phyloP scores from a whole-genome alignment of 64 coral and sea anemone species.

The Dendrophyllia cribrosa region DNA sequence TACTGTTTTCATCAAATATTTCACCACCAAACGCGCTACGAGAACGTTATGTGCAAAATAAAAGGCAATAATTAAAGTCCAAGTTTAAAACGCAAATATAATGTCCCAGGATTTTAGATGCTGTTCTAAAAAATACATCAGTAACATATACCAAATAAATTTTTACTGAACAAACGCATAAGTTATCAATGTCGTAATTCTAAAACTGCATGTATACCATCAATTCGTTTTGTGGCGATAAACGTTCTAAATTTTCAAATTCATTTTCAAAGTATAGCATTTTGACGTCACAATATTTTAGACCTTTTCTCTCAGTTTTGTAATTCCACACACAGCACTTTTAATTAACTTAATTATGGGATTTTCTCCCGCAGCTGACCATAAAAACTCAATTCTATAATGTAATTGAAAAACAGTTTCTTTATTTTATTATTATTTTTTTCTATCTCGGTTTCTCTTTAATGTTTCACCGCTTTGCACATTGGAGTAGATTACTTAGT shows the following conservation, averaged over 20 bases:
- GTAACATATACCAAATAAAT: too few relatives aligned
- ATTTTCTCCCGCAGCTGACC: neutral
- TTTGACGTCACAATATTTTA: constrained; percentile 24
- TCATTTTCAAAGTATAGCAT: constrained; percentile 7
- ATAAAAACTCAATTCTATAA: constrained; percentile 11
- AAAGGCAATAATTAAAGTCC: too few relatives aligned
- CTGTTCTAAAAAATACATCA: too few relatives aligned
- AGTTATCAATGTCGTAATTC: neutral
- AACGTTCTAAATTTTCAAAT: constrained; percentile 20
- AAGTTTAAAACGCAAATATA: too few relatives aligned
- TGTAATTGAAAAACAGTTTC: constrained; percentile 17
- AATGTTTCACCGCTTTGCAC: neutral
- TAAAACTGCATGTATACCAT: neutral
- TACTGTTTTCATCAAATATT: neutral
- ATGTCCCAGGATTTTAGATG: too few relatives aligned
- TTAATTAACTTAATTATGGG: constrained; percentile 12
- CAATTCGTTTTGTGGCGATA: neutral
- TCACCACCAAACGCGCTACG: too few relatives aligned
- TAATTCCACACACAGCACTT: neutral
- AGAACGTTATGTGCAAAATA: too few relatives aligned
- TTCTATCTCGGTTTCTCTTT: neutral
- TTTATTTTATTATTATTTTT: neutral
- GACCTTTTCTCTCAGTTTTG: neutral
- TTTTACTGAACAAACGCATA: too few relatives aligned
- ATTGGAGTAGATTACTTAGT: constrained; percentile 6